Base-by-base conservation (phyloP, 2,113 vertebrate species). In the Mohoua ochrocephala region DNA sequence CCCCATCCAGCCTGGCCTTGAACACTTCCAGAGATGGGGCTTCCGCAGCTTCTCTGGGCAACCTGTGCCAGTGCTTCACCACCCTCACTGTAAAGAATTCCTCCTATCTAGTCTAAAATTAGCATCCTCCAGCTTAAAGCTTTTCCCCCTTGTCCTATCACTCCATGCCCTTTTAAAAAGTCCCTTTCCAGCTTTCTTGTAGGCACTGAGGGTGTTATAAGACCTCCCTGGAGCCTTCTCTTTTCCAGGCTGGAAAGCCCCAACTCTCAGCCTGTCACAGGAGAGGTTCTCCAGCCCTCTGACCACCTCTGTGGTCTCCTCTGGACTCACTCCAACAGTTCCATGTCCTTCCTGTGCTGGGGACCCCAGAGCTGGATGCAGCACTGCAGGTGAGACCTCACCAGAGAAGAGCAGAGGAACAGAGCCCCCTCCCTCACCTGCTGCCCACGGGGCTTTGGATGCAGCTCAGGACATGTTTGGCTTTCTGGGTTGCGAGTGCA, bases 381-480 rank as follows among this genome's bases (percentile, higher is more conserved):
- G 45, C 45, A 6, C 19, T 53, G 33, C 41, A 41, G 35, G 20
- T 47, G 49, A 13, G 24, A 0, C 54, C 24, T 47, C 16, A 30
- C 6, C 16, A 75, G 24, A 28, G 23, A 33, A 52, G 33, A 15
- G 53, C 23, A 47, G 56, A 61, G 10, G n/a, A 1, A 1, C 49
- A 63, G 13, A 56, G 41, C 2, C 16, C 9, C 5, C 16, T 63
- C 35, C n/a, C 8, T 61, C 16, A 12, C 23, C 47, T 28, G 54
- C 54, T 87, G 33, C 33, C 23, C n/a, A 16, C 0, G 0, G 28
- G 11, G 64, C 47, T 78, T 16, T 47, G 4, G 56, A 24, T n/a
- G 49, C 24, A 56, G 24, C 33, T 8, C 30, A 63, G 65, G n/a
- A 31, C 13, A 26, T 0, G 0, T 47, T 47, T 54, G 65, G 15